phyloP scores from a whole-genome alignment of 2,113 vertebrate species.

The Bombycilla garrulus region DNA sequence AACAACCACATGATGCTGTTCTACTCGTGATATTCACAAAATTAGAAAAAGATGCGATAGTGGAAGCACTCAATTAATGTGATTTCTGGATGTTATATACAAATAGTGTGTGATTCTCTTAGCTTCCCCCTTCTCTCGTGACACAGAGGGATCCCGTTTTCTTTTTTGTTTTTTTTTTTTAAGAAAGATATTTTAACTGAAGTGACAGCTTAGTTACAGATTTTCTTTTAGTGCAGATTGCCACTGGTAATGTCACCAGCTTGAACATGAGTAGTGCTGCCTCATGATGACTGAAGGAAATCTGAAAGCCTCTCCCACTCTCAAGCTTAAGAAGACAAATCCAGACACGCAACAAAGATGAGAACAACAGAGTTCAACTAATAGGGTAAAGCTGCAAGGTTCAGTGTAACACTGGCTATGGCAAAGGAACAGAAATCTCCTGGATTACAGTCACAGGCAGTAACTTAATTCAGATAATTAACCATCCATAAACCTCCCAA shows the following conservation, averaged over 20 bases:
- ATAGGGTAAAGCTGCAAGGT: background rate
- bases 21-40: background rate
- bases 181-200: background rate
- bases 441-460: background rate
- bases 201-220: constrained; percentile 1
- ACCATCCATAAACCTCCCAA: background rate
- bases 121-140: background rate
- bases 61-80: background rate
- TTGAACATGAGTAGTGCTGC: constrained; percentile 37
- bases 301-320: background rate
- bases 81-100: background rate
- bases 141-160: background rate
- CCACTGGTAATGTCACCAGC: constrained; percentile 40
- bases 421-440: background rate
- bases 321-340: background rate
- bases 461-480: background rate
- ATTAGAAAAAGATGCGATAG: constrained; percentile 18
- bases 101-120: background rate
- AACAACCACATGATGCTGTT: constrained; percentile 34
- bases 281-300: constrained; percentile 44
- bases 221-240: constrained; percentile 31
- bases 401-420: background rate
- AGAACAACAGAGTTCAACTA: background rate
- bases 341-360: background rate
- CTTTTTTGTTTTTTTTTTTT: background rate